Evolutionary conservation across 2,888 invertebrate species (phyloP), one percentile per base, ranked within the genome.

Genomic region (Argyresthia goedartella): DNA sequence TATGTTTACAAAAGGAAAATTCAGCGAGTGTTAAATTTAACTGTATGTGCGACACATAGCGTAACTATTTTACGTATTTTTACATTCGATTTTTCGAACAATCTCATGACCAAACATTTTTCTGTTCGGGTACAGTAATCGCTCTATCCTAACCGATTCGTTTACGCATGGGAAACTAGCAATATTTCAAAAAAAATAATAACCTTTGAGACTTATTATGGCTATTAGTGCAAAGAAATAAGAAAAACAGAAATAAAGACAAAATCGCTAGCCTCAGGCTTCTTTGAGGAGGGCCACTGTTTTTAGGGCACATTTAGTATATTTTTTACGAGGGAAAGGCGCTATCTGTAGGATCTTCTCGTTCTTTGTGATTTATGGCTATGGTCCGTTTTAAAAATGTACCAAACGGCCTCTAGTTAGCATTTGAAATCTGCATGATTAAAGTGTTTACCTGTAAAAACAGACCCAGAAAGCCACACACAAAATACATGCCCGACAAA

Each of bases 351-450:
- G 65, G 67, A 81, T 81, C 80, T 76, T 63, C 57, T 71, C 67
- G 54, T 54, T 54, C 42, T 61, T 51, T 54, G 61, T 85, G 84
- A 85, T 86, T 85, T 85, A 86, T 75, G 56, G 60, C 59, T 61
- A 59, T 58, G 65, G 62, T 63, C 60, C 69, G 65, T 61, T 65
- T 65, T 67, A 62, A 63, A 59, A 57, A 57, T 59, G 63, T 58
- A 61, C 68, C 69, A 72, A 74, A 63, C 69, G 15, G 71, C 66
- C 66, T 65, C 80, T 81, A 76, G 81, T 82, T 84, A 80, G 78
- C 69, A 78, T 81, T 74, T 79, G 71, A 71, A 73, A 82, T 84
- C 81, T 82, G 73, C 84, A 84, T 84, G 44, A n/a, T 9, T 39
- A n/a, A 39, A 39, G 39, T 6, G 9, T 39, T 39, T 39, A 9